phyloP scores from a whole-genome alignment of 2,113 vertebrate genomes.

The Coryphaenoides rupestris region DNA sequence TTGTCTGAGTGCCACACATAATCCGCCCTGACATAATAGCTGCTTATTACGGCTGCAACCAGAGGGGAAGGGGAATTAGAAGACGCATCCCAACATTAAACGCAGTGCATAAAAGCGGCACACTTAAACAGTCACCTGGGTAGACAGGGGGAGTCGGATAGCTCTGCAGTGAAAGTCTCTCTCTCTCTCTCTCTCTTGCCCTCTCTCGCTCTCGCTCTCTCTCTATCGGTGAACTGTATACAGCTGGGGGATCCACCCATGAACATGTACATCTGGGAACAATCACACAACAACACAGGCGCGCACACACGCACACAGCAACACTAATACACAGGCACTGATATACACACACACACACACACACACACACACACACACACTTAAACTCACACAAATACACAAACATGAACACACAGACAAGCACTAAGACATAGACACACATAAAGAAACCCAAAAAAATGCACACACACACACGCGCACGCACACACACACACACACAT shows the following conservation, averaged over 20 bases:
- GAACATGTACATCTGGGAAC: slow-evolving; percentile 73
- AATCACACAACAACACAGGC: slow-evolving; percentile 37
- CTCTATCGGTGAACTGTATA: slow-evolving; percentile 39
- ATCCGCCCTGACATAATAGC: slow-evolving; percentile 38
- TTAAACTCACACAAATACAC: slow-evolving; percentile 19
- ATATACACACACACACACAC: slow-evolving; percentile 19
- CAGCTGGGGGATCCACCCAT: slow-evolving; percentile 73
- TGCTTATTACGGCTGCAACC: slow-evolving; percentile 31
- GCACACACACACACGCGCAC: slow-evolving; percentile 23
- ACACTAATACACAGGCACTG: neutral
- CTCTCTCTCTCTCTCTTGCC: no score
- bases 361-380: slow-evolving; percentile 30
- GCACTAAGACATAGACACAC: slow-evolving; percentile 28
- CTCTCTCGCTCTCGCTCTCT: neutral
- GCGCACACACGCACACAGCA: slow-evolving; percentile 19
- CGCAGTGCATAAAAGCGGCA: slow-evolving; percentile 9
- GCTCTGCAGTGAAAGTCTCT: slow-evolving; percentile 57
- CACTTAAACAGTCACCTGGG: slow-evolving; percentile 53
- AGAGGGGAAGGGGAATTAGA: slow-evolving; percentile 12
- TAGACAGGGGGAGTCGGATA: slow-evolving; percentile 62
- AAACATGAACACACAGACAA: slow-evolving; percentile 31
- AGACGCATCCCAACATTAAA: slow-evolving; percentile 25
- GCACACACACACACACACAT: slow-evolving; percentile 33
- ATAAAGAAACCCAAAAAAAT: slow-evolving; percentile 10
- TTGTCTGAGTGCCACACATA: slow-evolving; percentile 19